Percentiles rank a stretch among this genome's conserved stretches.
These are phyloP conservation scores for Therioaphis trifolii DNA, from an alignment of 2,888 invertebrate species.

Conservation along the genomic window DNA sequence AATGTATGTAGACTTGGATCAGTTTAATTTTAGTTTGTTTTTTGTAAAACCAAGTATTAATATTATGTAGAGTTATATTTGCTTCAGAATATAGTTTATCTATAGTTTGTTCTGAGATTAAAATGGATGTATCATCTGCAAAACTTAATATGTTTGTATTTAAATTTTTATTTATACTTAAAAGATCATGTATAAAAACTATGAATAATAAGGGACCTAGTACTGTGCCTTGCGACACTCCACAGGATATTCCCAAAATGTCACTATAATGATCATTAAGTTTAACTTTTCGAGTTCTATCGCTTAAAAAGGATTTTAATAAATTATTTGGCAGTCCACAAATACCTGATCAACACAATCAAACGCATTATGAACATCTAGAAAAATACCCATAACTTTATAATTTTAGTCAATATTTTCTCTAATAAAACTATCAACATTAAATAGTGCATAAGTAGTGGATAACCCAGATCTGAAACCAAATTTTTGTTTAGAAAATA, in stretches of 20 bases:
- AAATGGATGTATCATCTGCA: background rate
- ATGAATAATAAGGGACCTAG: slow-evolving; percentile 14
- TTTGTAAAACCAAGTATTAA: slow-evolving; percentile 15
- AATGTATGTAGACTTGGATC: slow-evolving; percentile 4
- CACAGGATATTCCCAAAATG: background rate
- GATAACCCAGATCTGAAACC: slow-evolving; percentile 5
- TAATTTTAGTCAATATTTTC: background rate
- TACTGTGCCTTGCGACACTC: background rate
- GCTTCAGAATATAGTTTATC: background rate
- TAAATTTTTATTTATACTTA: background rate
- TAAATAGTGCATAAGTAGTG: background rate
- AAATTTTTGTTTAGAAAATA: slow-evolving; percentile 3
- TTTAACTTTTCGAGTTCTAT: slow-evolving; percentile 15
- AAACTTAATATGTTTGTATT: background rate
- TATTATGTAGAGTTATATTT: slow-evolving; percentile 6
- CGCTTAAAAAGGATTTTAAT: slow-evolving; percentile 20
- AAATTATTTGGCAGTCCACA: background rate
- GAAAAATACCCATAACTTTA: background rate
- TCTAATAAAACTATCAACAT: background rate
- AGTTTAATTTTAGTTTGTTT: slow-evolving; percentile 16
- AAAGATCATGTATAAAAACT: slow-evolving; percentile 24
- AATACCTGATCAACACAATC: background rate
- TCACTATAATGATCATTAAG: slow-evolving; percentile 9
- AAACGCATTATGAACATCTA: background rate
- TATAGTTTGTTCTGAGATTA: background rate